Conservation (phyloP, 2,888 invertebrate species). For the Drosophila cognata region DNA sequence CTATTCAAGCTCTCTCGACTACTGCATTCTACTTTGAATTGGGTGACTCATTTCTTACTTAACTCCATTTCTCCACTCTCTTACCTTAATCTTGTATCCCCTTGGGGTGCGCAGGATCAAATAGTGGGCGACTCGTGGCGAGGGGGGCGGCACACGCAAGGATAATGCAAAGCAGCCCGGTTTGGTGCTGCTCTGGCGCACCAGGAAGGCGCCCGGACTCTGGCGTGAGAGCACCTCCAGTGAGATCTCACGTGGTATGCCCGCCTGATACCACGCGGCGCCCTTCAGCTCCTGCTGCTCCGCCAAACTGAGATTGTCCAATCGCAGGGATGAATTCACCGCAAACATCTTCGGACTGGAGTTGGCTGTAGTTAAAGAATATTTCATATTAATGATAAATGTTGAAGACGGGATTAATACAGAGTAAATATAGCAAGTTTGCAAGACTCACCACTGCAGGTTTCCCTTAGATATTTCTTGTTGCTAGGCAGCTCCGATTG, state of each 20-base stretch:
- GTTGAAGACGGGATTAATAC: neutral
- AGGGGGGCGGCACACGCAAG: conserved; percentile 94
- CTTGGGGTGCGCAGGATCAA: conserved; percentile 94
- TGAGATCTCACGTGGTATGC: conserved; percentile 97
- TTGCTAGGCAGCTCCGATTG: conserved; percentile 82
- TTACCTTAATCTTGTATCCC: conserved; percentile 96
- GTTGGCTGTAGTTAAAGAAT: conserved; percentile 76
- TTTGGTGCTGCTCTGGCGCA: conserved; percentile 97
- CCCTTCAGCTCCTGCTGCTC: conserved; percentile 93
- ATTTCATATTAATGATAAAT: neutral
- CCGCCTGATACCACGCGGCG: conserved; percentile 98
- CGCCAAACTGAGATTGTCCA: conserved; percentile 89
- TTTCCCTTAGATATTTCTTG: conserved; percentile 85
- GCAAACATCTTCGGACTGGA: conserved; percentile 86
- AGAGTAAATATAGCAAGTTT: neutral
- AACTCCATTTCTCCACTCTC: neutral
- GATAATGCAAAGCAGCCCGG: conserved; percentile 97
- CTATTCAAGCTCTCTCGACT: neutral
- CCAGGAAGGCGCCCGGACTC: conserved; percentile 97
- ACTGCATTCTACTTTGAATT: neutral
- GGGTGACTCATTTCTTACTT: neutral
- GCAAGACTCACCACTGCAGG: conserved; percentile 81
- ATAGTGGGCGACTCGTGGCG: conserved; percentile 94
- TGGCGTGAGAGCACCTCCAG: conserved; percentile 95
- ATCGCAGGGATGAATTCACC: conserved; percentile 83